Evolutionary conservation across 2,888 invertebrate genomes (phyloP), one percentile per base, ranked within the genome.

Genomic region (Ophioninae sp.): DNA sequence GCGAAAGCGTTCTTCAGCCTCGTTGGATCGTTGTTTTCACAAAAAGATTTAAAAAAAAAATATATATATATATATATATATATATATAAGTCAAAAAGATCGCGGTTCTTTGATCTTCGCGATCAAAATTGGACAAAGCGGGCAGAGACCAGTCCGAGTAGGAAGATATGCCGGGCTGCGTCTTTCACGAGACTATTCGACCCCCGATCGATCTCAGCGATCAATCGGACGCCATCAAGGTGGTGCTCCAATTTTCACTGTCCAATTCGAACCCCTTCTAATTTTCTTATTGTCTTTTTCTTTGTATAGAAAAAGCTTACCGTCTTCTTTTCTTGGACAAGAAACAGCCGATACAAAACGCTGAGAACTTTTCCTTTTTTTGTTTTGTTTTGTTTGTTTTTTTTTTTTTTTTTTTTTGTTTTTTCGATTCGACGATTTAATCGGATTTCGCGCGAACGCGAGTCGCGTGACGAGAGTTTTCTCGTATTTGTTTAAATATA

Each of bases 211-310:
- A 96, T 92, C 93, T 96, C 87, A 94, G 91, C 90, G 96, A 95
- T 89, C 96, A 96, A 91, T 97, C 97, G 85, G 97, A 97, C 89
- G 93, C 95, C 85, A 93, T 97, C 86, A 97, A 96, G 95, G 97
- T 97, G 88, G 65, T 50, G 17, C 13, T 50, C 17, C 50, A 50
- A 50, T 75, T 85, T 62, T 59, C n/a, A 37, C 69, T 44, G 0
- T 50, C 30, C 50, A 50, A 50, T 50, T 13, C 50, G 10, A 41
- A 41, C 0, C 13, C 50, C 50, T 5, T 13, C n/a, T 20, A 7
- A 37, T 41, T 37, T 8, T 56, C 7, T 30, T 30, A 30, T 30
- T 2, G 8, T 3, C 13, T 23, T 67, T 17, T 20, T 30, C 30
- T 30, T 30, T 30, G 30, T 1, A 30, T 1, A 30, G 30, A 30